These are phyloP conservation scores for Drosophila seclusa DNA, from an alignment of 2,888 invertebrate species.

Conservation along the genomic window DNA sequence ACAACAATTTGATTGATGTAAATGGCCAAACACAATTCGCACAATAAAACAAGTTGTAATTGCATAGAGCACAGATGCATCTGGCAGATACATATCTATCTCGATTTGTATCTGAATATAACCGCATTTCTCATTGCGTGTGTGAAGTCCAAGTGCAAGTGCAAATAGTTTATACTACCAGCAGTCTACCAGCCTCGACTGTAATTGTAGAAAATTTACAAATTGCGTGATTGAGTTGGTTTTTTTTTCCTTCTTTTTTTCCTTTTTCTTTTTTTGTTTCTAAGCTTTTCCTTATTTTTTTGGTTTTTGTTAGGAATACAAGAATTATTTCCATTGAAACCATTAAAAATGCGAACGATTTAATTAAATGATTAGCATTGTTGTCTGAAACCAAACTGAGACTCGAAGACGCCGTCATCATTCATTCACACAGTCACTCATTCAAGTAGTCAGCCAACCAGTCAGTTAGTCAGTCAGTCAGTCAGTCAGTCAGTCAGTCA, in stretches of 20 bases:
- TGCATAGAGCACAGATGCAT: conserved; percentile 49
- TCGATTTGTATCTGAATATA: conserved; percentile 27
- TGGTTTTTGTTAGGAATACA: conserved; percentile 16
- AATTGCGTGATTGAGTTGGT: conserved; percentile 61
- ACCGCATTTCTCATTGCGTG: conserved; percentile 56
- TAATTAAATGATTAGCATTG: conserved; percentile 77
- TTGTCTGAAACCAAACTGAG: conserved; percentile 11
- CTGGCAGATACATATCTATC: conserved; percentile 61
- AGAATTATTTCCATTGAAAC: conserved; percentile 60
- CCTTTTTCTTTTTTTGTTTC: not conserved
- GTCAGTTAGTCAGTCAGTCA: conserved; percentile 26
- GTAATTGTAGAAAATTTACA: conserved; percentile 70
- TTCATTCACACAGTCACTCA: conserved; percentile 15
- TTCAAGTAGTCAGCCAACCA: conserved; percentile 29
- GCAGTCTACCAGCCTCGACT: conserved; percentile 24
- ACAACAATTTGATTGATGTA: conserved; percentile 69
- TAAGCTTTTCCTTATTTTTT: not conserved
- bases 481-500: not conserved
- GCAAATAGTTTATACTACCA: conserved; percentile 41
- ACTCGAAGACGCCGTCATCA: conserved; percentile 11
- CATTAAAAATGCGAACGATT: conserved; percentile 76
- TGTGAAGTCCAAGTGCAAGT: conserved; percentile 37
- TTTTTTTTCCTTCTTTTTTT: not conserved
- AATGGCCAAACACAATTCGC: conserved; percentile 70
- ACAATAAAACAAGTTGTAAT: conserved; percentile 74